Conservation (phyloP, 2,113 vertebrate genomes). For the Embiotoca jacksoni region DNA sequence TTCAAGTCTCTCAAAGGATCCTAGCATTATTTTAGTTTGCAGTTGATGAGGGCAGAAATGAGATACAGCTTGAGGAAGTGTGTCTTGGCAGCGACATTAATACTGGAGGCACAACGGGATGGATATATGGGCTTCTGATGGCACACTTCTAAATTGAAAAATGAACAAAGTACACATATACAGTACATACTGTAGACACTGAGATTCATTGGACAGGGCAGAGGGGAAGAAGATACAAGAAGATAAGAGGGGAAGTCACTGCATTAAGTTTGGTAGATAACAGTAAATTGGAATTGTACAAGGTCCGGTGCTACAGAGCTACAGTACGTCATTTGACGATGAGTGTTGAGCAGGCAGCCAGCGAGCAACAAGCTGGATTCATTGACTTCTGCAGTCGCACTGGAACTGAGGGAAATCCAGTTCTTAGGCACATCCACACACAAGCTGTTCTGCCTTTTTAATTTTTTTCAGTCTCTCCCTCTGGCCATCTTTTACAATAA, state of each 20-base stretch:
- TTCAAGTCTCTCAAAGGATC: constrained; percentile 24
- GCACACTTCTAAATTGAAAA: constrained; percentile 31
- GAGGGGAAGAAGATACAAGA: constrained; percentile 29
- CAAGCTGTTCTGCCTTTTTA: not conserved
- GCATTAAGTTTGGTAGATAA: constrained; percentile 30
- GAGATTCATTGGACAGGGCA: constrained; percentile 21
- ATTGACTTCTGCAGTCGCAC: constrained; percentile 25
- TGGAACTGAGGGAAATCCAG: constrained; percentile 35
- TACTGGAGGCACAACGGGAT: constrained; percentile 37
- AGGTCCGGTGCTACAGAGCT: constrained; percentile 31
- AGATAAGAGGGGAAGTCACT: constrained; percentile 7
- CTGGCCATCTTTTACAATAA: constrained; percentile 19
- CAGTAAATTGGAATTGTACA: constrained; percentile 25
- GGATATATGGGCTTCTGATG: constrained; percentile 45
- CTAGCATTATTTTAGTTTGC: constrained; percentile 20
- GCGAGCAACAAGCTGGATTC: constrained; percentile 16
- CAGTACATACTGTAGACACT: not conserved
- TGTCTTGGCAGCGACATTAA: constrained; percentile 57
- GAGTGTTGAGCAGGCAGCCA: constrained; percentile 29
- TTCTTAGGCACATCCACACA: constrained; percentile 12
- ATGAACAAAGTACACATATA: not conserved
- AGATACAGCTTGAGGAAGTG: constrained; percentile 48
- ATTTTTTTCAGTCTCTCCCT: not conserved
- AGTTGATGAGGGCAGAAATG: constrained; percentile 53
- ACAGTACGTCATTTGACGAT: constrained; percentile 28